phyloP scores from a whole-genome alignment of 2,113 vertebrate genomes.

The Nipponia nippon region DNA sequence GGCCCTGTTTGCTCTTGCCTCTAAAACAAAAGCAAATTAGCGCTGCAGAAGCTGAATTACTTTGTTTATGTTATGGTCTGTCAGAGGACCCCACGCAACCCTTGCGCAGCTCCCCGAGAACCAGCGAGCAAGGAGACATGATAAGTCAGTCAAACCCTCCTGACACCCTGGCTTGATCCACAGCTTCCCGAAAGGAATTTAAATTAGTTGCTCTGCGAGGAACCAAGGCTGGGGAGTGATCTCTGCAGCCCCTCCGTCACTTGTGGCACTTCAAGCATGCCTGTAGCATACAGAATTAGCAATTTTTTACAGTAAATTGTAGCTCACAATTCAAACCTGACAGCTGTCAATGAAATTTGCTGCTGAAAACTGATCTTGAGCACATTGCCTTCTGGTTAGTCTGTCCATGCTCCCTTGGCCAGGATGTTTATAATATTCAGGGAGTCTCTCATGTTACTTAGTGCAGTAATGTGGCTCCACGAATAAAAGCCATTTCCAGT shows the following conservation, averaged over 20 bases:
- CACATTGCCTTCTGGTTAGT: slow-evolving; percentile 47
- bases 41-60: not conserved
- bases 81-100: not conserved
- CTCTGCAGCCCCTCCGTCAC: not conserved
- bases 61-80: not conserved
- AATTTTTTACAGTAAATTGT: not conserved
- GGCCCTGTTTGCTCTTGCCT: slow-evolving; percentile 17
- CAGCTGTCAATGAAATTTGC: slow-evolving; percentile 53
- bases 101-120: not conserved
- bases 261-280: not conserved
- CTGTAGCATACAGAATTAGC: not conserved
- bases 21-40: slow-evolving; percentile 40
- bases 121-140: not conserved
- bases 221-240: not conserved
- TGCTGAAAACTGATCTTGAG: slow-evolving; percentile 19
- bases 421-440: slow-evolving; percentile 57
- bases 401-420: slow-evolving; percentile 6
- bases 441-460: slow-evolving; percentile 64
- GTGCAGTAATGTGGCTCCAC: slow-evolving; percentile 43
- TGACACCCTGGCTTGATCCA: not conserved
- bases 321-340: slow-evolving; percentile 15
- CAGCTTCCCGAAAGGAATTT: not conserved
- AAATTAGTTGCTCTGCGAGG: not conserved
- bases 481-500: slow-evolving; percentile 54
- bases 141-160: not conserved